Evolutionary conservation across 2,113 vertebrate genomes (phyloP), one percentile per base, ranked within the genome.

Genomic region (Pampusana beccarii): DNA sequence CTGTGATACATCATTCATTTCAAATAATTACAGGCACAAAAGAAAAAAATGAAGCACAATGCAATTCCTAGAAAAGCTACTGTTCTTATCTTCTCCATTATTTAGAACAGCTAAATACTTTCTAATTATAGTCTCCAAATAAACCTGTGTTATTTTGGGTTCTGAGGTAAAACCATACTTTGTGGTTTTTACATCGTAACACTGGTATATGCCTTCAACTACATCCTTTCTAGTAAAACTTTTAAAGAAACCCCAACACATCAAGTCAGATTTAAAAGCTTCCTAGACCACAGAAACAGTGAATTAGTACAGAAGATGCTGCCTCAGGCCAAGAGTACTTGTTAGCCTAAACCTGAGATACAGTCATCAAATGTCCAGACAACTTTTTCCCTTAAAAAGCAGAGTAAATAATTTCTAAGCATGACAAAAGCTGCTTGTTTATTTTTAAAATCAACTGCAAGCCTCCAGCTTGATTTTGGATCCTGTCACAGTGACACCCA

Each of bases 41-140:
- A 56, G 34, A 51, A 88, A 92, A 80, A 62, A 26, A 80, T 2
- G 0, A 86, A 88, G 38, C 46, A 64, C 42, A 80, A 78, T 18
- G 56, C 54, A 80, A 67, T 90, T 83, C 54, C 42, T 83, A 86
- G 72, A 96, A 96, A 86, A 95, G 60, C 60, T 74, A 34, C 42
- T n/a, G 51, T 19, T 33, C 29, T 77, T 84, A 60, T 91, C 91
- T 86, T 75, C 69, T 60, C 79, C n/a, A n/a, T 44, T 66, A 91
- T 23, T 85, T 69, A 73, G 19, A 90, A 56, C 12, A 61, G 64
- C 75, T 80, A 62, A 80, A 80, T 16, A 20, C 48, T 75, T 90
- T 38, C 65, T 80, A 95, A 94, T 83, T 80, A 88, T 13, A 89
- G 81, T 25, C 81, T 74, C 48, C 48, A 80, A 90, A 73, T 29